phyloP scores from a whole-genome alignment of 2,113 vertebrate species.

The Heterochromis multidens region DNA sequence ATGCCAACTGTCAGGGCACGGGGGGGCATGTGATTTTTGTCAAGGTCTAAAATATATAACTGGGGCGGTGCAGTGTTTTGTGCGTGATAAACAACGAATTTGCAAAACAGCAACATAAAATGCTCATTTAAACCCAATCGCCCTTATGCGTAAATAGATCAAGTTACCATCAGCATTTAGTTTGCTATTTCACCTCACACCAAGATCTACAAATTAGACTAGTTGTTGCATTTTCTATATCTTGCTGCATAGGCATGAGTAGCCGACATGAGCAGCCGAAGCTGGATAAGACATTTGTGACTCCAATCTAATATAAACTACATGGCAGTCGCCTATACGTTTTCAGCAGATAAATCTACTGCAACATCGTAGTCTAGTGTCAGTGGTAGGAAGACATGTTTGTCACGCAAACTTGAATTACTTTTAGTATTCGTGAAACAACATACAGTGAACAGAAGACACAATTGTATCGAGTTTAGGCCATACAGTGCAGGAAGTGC shows the following conservation, averaged over 20 bases:
- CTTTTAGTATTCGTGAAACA: slow-evolving; percentile 10
- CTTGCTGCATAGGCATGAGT: background rate
- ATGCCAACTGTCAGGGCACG: slow-evolving; percentile 1
- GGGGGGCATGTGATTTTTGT: background rate
- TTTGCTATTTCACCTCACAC: background rate
- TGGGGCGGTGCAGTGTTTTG: background rate
- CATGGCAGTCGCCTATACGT: background rate
- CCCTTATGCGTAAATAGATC: background rate
- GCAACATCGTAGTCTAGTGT: background rate
- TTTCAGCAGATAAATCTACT: background rate
- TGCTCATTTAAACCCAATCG: background rate
- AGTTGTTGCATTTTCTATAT: background rate
- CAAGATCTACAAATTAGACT: background rate
- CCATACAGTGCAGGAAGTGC: background rate
- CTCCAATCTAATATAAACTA: background rate
- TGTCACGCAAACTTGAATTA: background rate
- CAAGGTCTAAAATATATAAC: background rate
- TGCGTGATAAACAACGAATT: background rate
- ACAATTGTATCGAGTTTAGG: slow-evolving; percentile 19
- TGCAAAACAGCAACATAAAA: background rate
- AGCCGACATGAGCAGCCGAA: background rate
- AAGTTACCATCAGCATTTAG: background rate
- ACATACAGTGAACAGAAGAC: background rate
- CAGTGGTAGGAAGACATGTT: background rate
- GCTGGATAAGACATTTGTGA: background rate